Base-by-base conservation (phyloP, 1,140 invertebrate genomes). In the Charaxes varanes region DNA sequence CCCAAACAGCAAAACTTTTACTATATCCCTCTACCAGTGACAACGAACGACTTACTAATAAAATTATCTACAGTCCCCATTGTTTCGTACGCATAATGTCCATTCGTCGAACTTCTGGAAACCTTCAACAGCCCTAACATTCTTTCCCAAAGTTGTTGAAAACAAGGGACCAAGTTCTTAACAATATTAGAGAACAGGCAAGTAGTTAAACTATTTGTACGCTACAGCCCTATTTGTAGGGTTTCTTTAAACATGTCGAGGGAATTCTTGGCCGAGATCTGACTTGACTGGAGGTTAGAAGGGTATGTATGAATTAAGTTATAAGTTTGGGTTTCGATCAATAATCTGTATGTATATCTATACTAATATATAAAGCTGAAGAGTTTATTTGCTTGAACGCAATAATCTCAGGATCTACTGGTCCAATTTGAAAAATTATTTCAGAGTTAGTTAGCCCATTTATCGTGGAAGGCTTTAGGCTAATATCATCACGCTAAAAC, bases 111-210 rank as follows among this genome's bases (percentile, higher is more conserved):
- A 52, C 27, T 38, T 51, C 44, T 14, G 19, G 26, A 19, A 15
- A 19, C 27, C 33, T 31, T 43, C 26, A 8, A 18, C 38, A 18
- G 30, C 15, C 24, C 8, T 30, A 36, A 32, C 38, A 41, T 53
- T 43, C 38, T 46, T 47, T 42, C 34, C 6, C 19, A 38, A 37
- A 19, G 22, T 17, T 21, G 37, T 45, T 21, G 14, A n/a, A 53
- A 45, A 49, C 42, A 53, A 46, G 49, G 12, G 38, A 17, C 37
- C 8, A 49, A 57, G 32, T 49, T 28, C 11, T 28, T 46, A 49
- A 57, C 45, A 49, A 57, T 48, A 57, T 57, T 41, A 57, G 19
- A 19, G 34, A 52, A 46, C 19, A 17, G 24, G 30, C 41, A 41
- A 34, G 34, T 37, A 30, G 2, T 12, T 22, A 43, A 53, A 52